Evolutionary conservation across 2,797 vertebrate genomes (phyloP), one percentile per base, ranked within the genome.

Genomic region (Argentina silus): DNA sequence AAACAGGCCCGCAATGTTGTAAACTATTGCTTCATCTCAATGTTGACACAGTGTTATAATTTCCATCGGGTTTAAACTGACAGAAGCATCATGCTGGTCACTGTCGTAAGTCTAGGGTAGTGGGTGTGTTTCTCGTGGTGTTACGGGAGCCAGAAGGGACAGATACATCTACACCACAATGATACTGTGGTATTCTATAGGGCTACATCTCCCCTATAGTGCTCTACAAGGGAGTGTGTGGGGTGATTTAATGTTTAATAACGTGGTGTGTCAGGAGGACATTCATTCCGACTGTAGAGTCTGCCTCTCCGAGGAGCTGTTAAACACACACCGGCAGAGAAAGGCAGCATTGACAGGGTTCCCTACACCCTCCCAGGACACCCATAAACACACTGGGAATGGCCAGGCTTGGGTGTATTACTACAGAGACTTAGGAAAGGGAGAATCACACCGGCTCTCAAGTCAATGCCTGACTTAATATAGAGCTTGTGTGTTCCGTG

Each of bases 211-310:
- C 15, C 42, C 1, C 7, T 77, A 65, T 44, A 56, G 45, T 67
- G 66, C 53, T 51, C 56, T 23, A 69, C 47, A 63, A 72, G 50
- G 75, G 57, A 73, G 59, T 19, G 1, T 1, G 50, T 51, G 50
- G 47, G 59, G 61, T 76, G 77, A 86, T 81, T 77, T 83, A 75
- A 23, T 56, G 15, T 71, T 73, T 63, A 84, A 83, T 85, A 79
- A 84, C 61, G 68, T 67, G 76, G n/a, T 70, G 9, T 47, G 36
- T 56, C 19, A 61, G 47, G 0, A 12, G 21, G 57, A 6, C 9
- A 55, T 78, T 70, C 0, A 53, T 78, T 44, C 36, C 62, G 2
- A 11, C 59, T 78, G 12, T 8, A 43, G 48, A 19, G 27, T 77
- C 69, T 11, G 6, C 8, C 14, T 73, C 48, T 65, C 75, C 59